A percentile compares a stretch with the other conserved stretches of the same genome.
Conservation (phyloP, 2,113 vertebrate species). For the human (Homo sapiens) region GRCh38 chr9:127131501-127132000, state of each 20-base stretch:
- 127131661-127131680: neutral
- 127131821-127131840: neutral
- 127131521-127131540: neutral
- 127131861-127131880: neutral
- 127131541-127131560: neutral
- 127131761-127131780: neutral
- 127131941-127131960: neutral
- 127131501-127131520: neutral
- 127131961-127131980: neutral
- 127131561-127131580: neutral
- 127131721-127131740: neutral
- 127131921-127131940: neutral
- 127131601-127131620: neutral
- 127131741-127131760: neutral
- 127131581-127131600: neutral
- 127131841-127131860: neutral
- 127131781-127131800: neutral
- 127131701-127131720: neutral
- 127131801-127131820: fast-evolving
- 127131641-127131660: neutral
- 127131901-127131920: no score
- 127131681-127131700: neutral
- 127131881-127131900: neutral
- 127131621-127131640: neutral
- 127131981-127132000: fast-evolving